A percentile compares a stretch with the other conserved stretches of the same genome.
Evolutionary conservation across 2,888 invertebrate species (phyloP).

Genomic region (Amiota communis): DNA sequence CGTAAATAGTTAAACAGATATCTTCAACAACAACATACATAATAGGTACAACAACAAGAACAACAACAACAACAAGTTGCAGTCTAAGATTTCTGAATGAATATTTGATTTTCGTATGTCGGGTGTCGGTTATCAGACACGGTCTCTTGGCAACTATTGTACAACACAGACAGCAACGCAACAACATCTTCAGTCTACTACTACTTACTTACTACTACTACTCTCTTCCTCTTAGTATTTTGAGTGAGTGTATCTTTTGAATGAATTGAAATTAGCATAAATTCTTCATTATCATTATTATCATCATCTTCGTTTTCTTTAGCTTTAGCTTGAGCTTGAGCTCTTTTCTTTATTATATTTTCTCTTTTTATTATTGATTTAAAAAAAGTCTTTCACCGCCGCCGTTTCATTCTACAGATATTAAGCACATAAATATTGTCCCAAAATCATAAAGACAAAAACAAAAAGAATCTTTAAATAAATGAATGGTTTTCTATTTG

Average conservation of each 20-base stretch:
- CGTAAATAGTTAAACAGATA: constrained; percentile 50
- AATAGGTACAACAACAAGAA: background rate
- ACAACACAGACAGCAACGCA: no score
- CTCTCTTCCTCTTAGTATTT: no score
- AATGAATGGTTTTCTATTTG: background rate
- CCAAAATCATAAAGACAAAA: background rate
- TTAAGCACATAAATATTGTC: background rate
- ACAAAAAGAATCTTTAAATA: background rate
- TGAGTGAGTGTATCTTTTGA: constrained; percentile 53
- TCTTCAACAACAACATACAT: constrained; percentile 1
- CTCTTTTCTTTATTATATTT: constrained; percentile 24
- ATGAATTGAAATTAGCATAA: constrained; percentile 63
- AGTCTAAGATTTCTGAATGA: constrained; percentile 2
- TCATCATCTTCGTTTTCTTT: constrained; percentile 33
- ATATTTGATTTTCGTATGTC: background rate
- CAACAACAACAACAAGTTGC: background rate
- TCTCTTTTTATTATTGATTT: constrained; percentile 31
- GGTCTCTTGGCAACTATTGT: no score
- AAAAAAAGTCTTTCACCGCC: constrained; percentile 1
- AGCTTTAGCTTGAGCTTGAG: background rate
- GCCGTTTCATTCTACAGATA: background rate
- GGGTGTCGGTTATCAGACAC: background rate
- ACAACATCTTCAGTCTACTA: no score
- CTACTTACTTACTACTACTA: no score
- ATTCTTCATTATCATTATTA: constrained; percentile 28